A percentile compares a stretch with the other conserved stretches of the same genome.
phyloP scores from a whole-genome alignment of 2,888 invertebrate genomes.

The Hemaris fuciformis region DNA sequence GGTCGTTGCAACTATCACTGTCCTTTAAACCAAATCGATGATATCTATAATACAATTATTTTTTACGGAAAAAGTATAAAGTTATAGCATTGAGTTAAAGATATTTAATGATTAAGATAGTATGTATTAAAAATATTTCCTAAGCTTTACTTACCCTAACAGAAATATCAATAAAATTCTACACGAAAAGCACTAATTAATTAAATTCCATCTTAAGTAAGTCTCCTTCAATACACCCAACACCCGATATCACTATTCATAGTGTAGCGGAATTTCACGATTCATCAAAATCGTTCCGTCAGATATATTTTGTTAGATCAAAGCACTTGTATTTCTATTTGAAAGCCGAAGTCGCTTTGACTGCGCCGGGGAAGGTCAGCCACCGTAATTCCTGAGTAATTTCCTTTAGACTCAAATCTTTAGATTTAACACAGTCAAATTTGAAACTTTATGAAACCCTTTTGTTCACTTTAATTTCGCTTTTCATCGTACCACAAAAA shows the following conservation, averaged over 20 bases:
- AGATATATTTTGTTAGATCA: constrained; percentile 57
- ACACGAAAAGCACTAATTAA: neutral
- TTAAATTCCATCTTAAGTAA: neutral
- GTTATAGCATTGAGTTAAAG: too few relatives aligned
- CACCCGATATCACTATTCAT: constrained; percentile 28
- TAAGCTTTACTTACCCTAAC: too few relatives aligned
- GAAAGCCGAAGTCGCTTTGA: constrained; percentile 53
- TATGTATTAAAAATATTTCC: too few relatives aligned
- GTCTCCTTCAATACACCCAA: constrained; percentile 17
- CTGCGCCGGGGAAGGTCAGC: constrained; percentile 40
- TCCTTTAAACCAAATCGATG: too few relatives aligned
- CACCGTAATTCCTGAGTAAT: constrained; percentile 57
- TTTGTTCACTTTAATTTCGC: neutral
- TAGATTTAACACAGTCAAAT: constrained; percentile 6
- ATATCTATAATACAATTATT: too few relatives aligned
- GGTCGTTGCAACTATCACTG: too few relatives aligned
- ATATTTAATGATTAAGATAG: too few relatives aligned
- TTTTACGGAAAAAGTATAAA: too few relatives aligned
- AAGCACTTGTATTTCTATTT: constrained; percentile 59
- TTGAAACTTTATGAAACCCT: neutral
- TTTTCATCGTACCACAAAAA: neutral
- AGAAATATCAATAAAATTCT: neutral
- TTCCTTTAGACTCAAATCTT: constrained; percentile 46
- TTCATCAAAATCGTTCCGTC: constrained; percentile 37
- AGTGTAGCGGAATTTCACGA: constrained; percentile 33